Conservation (phyloP, 2,113 vertebrate species). For the Rhagologus leucostigma region DNA sequence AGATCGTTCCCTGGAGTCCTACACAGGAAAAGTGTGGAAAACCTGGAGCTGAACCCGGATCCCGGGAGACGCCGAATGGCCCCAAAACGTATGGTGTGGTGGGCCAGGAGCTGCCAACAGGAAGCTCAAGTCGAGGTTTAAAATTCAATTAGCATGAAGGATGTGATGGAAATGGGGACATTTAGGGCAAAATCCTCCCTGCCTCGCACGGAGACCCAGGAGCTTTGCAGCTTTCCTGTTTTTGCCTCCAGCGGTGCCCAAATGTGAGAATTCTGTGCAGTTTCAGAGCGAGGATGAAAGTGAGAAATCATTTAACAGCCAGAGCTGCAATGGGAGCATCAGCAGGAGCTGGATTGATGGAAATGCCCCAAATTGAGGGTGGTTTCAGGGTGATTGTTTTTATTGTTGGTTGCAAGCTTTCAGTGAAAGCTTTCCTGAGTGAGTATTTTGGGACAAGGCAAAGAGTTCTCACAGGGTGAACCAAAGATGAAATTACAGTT, state of each 20-base stretch:
- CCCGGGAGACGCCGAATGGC: not conserved
- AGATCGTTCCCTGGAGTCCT: not conserved
- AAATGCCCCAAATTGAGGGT: not conserved
- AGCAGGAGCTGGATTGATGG: not conserved
- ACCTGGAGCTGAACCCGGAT: not conserved
- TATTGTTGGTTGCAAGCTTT: not conserved
- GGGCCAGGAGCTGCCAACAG: not conserved
- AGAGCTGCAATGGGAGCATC: not conserved
- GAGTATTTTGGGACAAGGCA: not conserved
- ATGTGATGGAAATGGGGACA: not conserved
- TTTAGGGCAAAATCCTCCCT: not conserved
- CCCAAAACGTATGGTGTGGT: fast-evolving
- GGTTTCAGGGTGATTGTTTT: not conserved
- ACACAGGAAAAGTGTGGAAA: not conserved
- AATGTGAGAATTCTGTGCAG: not conserved
- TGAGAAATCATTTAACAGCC: not conserved
- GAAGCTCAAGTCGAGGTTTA: not conserved
- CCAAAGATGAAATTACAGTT: not conserved
- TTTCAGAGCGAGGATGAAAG: not conserved
- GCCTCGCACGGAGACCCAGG: not conserved
- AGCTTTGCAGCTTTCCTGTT: not conserved
- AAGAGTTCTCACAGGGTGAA: not conserved
- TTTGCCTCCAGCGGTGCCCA: not conserved
- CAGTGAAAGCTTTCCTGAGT: not conserved
- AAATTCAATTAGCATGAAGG: not conserved